phyloP scores from a whole-genome alignment of 2,888 invertebrate species.

The Acanthosepion esculentum region DNA sequence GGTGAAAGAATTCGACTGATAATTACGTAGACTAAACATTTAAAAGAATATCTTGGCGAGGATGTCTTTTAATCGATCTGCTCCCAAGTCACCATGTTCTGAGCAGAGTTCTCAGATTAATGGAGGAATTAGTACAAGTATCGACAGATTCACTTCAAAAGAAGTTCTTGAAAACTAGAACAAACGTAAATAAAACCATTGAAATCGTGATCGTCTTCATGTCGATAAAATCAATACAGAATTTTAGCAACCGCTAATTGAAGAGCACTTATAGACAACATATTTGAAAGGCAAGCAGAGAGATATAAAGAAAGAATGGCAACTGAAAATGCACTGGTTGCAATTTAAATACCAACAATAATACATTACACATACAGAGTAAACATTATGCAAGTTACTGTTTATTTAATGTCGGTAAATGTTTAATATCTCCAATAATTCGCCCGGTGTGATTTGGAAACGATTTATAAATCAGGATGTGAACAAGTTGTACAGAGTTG shows the following conservation, averaged over 20 bases:
- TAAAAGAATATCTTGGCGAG: too few relatives aligned
- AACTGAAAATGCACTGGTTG: not conserved
- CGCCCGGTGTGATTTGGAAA: not conserved
- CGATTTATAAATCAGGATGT: not conserved
- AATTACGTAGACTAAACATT: too few relatives aligned
- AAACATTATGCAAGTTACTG: not conserved
- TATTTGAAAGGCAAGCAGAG: not conserved
- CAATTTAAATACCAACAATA: not conserved
- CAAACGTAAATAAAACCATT: not conserved
- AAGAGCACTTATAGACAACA: not conserved
- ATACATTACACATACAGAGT: not conserved
- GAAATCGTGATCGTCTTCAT: not conserved
- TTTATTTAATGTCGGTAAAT: not conserved
- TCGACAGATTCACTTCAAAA: not conserved
- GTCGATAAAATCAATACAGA: not conserved
- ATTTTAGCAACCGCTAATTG: not conserved
- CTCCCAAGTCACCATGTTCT: too few relatives aligned
- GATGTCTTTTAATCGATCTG: too few relatives aligned
- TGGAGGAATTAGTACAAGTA: not conserved
- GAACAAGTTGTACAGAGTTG: not conserved
- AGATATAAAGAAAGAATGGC: not conserved
- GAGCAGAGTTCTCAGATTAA: not conserved
- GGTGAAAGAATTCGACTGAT: too few relatives aligned
- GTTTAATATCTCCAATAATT: not conserved
- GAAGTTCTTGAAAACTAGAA: not conserved